Evolutionary conservation across 1,140 invertebrate species (phyloP), one percentile per base, ranked within the genome.

Genomic region (Rhagoletis pomonella): DNA sequence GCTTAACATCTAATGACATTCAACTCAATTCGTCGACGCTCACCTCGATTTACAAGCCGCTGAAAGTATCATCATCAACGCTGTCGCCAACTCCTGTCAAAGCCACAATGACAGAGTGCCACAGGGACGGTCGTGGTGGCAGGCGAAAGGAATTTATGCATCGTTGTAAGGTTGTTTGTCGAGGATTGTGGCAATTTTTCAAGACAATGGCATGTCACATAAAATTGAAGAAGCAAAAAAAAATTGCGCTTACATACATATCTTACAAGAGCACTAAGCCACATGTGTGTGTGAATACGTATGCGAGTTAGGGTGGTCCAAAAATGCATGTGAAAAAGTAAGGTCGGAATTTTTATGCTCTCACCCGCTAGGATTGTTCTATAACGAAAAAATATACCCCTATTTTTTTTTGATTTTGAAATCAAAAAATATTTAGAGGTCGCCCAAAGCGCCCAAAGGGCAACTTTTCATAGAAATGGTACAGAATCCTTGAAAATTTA

Each of bases 141-240:
- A 73, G 67, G 6, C 42, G 39, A 14, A 19, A 42, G 42, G 67
- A 73, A 42, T 44, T 14, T 42, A 14, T 42, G 12, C 9, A 44
- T n/a, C 47, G 19, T 55, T n/a, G 1, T n/a, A 55, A 17, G 42
- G 73, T 55, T 55, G 44, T 9, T 55, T 81, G 73, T 81, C n/a
- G 44, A 17, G 50, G 73, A 81, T 50, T 81, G 47, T 10, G 73
- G n/a, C 47, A 81, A 81, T 81, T 81, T 81, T 81, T 81, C 73
- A 81, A 81, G 47, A 19, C 73, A 81, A 81, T 81, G 73, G 55
- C 44, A 81, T 55, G 47, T 81, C 47, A 81, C 47, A 50, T 17
- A 10, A 50, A 81, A 55, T 29, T 29, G 67, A 55, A 19, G 47
- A 81, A 81, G 5, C 3, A 73, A 14, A 44, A 47, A 39, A 73